Conservation (phyloP, 2,797 vertebrate genomes). For the Chloroceryle amazona region DNA sequence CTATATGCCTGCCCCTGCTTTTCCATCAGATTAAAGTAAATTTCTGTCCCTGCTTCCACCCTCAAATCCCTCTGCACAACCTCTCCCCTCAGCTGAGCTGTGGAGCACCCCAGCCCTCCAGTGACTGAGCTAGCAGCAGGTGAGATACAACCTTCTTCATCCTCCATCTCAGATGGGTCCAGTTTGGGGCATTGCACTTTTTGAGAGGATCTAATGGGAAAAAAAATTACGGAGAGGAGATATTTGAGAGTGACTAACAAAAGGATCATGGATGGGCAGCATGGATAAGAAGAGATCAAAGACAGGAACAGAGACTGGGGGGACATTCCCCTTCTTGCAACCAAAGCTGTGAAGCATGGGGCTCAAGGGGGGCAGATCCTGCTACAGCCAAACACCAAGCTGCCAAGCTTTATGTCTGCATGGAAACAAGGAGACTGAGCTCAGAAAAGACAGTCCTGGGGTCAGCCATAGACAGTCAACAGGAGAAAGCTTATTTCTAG, state of each 20-base stretch:
- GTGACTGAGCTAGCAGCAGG: not conserved
- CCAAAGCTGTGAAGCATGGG: not conserved
- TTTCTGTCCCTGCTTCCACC: not conserved
- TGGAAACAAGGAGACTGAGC: not conserved
- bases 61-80: not conserved
- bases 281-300: not conserved
- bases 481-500: not conserved
- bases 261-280: not conserved
- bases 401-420: rapidly evolving
- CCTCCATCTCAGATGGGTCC: not conserved
- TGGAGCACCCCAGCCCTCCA: not conserved
- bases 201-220: not conserved
- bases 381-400: not conserved
- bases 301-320: rapidly evolving
- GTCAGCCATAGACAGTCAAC: not conserved
- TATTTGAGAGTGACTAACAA: not conserved
- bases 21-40: not conserved
- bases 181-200: not conserved
- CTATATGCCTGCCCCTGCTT: not conserved
- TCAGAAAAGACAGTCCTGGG: not conserved
- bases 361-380: not conserved
- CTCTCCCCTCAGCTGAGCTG: not conserved
- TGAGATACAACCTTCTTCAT: not conserved
- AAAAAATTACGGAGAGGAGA: not conserved
- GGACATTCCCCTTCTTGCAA: not conserved